These are phyloP conservation scores for Acanthurus leucopareius DNA, from an alignment of 2,797 vertebrate genomes.

Conservation along the genomic window DNA sequence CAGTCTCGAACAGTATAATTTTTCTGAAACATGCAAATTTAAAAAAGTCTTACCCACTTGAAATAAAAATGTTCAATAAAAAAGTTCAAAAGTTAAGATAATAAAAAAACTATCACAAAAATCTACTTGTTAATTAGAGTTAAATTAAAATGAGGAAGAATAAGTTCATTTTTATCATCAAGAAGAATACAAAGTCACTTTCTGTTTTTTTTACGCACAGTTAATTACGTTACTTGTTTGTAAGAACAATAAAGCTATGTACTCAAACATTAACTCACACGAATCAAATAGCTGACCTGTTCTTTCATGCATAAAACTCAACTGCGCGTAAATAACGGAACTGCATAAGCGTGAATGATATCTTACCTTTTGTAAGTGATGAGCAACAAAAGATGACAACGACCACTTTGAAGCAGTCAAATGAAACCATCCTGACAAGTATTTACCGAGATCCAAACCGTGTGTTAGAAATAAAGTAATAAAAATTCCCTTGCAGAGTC, in stretches of 20 bases:
- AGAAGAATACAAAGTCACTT: not conserved
- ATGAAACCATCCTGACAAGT: conserved; percentile 73
- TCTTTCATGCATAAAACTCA: not conserved
- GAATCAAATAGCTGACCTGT: not conserved
- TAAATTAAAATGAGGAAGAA: not conserved
- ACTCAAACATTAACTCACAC: conserved; percentile 24
- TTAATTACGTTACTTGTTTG: not conserved
- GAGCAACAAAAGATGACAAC: conserved; percentile 70
- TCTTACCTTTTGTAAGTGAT: conserved; percentile 79
- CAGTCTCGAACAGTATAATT: not conserved
- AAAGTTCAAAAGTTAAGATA: not conserved
- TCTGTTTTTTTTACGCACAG: not conserved
- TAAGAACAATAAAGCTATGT: not conserved
- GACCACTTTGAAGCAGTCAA: conserved; percentile 56
- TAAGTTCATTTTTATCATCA: not conserved
- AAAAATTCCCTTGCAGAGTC: conserved; percentile 11
- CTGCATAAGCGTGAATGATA: conserved; percentile 6
- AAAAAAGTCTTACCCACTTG: not conserved
- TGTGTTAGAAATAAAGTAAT: conserved; percentile 19
- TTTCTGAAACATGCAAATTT: conserved; percentile 1
- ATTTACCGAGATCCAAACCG: conserved; percentile 51
- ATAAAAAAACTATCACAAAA: not conserved
- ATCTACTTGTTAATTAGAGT: not conserved
- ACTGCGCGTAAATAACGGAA: not conserved
- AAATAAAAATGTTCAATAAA: not conserved